phyloP scores from a whole-genome alignment of 1,140 invertebrate genomes.

The Euborellia annulipes region DNA sequence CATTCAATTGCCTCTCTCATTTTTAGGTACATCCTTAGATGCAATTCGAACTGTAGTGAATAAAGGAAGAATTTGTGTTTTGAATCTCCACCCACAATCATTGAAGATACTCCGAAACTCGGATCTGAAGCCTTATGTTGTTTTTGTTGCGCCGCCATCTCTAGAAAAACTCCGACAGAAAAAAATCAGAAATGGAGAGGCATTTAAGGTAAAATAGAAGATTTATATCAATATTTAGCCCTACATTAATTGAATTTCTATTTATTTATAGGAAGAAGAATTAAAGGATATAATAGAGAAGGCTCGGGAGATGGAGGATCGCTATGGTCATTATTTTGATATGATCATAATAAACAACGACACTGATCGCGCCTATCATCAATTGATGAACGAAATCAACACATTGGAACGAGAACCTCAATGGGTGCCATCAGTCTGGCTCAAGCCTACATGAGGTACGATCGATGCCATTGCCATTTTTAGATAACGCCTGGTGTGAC shows the following conservation, averaged over 20 bases:
- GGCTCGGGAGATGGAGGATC: slow-evolving; percentile 89
- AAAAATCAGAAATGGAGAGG: slow-evolving; percentile 71
- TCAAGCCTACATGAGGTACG: slow-evolving; percentile 28
- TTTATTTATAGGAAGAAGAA: slow-evolving; percentile 64
- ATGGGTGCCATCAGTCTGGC: slow-evolving; percentile 86
- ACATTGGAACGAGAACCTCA: slow-evolving; percentile 88
- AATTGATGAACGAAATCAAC: slow-evolving; percentile 85
- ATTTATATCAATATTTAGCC: too few relatives aligned
- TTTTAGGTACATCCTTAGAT: slow-evolving; percentile 72
- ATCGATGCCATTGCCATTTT: neutral
- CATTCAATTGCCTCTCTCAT: neutral
- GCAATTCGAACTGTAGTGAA: slow-evolving; percentile 84
- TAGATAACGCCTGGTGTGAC: neutral
- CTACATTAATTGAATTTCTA: neutral
- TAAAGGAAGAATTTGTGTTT: slow-evolving; percentile 88
- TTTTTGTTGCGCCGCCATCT: slow-evolving; percentile 91
- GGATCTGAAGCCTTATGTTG: slow-evolving; percentile 91
- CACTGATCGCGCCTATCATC: slow-evolving; percentile 83
- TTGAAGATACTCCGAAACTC: slow-evolving; percentile 80
- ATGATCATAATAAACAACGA: slow-evolving; percentile 95
- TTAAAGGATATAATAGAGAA: slow-evolving; percentile 91
- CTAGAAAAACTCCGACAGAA: slow-evolving; percentile 85
- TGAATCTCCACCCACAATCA: slow-evolving; percentile 91
- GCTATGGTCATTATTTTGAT: slow-evolving; percentile 92
- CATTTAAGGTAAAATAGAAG: slow-evolving; percentile 54